Conservation (phyloP, 37 sponge, comb jelly and placozoan genomes). For the Eunapius fragilis region DNA sequence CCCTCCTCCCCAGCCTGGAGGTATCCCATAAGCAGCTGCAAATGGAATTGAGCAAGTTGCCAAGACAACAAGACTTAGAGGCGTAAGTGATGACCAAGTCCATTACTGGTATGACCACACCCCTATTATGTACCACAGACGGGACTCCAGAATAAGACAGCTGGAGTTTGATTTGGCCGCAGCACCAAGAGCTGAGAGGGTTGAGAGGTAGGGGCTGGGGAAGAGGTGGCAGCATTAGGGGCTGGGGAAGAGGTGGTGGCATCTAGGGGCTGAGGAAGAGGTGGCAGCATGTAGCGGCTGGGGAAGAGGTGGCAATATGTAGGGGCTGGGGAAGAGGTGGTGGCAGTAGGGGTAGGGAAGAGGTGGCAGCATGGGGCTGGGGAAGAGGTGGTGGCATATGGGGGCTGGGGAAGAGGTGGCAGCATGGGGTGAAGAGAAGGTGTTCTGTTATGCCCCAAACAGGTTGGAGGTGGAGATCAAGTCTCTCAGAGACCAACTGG, state of each 20-base stretch:
- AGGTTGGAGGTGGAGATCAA: conserved; percentile 57
- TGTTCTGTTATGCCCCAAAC: not conserved
- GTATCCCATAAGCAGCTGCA: not conserved
- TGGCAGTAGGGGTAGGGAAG: not conserved
- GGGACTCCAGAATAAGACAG: conserved; percentile 55
- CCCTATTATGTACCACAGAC: conserved; percentile 21
- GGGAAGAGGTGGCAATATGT: too few species aligned
- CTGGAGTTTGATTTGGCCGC: conserved; percentile 71
- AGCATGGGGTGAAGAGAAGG: not conserved
- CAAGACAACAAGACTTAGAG: conserved; percentile 30
- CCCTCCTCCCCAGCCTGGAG: conserved; percentile 11
- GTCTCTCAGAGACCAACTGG: conserved; percentile 28
- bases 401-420: not conserved
- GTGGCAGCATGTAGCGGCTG: too few species aligned
- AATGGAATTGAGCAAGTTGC: conserved; percentile 4
- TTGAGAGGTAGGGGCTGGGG: conserved; percentile 36
- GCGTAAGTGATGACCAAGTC: conserved; percentile 3
- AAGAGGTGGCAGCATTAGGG: not conserved
- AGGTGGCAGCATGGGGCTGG: not conserved
- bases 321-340: not conserved
- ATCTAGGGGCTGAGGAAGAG: not conserved
- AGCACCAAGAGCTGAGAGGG: conserved; percentile 60
- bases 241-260: not conserved
- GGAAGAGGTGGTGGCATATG: not conserved
- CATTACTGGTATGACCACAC: not conserved